These are phyloP conservation scores for Pteria penguin DNA, from an alignment of 2,888 invertebrate genomes.

Conservation along the genomic window DNA sequence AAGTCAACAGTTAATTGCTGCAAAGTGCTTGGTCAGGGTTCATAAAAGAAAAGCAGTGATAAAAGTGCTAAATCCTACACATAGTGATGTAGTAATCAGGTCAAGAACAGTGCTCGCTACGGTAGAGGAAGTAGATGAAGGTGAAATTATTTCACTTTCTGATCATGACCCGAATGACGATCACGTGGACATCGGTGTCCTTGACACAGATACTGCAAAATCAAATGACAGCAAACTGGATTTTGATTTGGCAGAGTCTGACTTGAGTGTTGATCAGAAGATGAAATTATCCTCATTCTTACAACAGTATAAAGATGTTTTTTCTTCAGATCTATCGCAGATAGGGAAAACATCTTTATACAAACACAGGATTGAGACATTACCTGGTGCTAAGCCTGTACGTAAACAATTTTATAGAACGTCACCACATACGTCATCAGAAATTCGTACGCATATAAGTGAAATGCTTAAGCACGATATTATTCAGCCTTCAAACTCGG, in stretches of 20 bases:
- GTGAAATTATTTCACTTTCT: neutral
- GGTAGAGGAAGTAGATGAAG: neutral
- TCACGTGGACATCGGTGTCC: neutral
- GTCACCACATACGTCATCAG: conserved; percentile 38
- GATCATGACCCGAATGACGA: no score
- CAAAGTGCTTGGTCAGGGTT: conserved; percentile 10
- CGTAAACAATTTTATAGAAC: conserved; percentile 35
- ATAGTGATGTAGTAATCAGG: neutral
- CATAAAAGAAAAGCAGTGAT: conserved; percentile 2
- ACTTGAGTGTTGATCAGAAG: conserved; percentile 28
- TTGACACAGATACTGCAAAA: neutral
- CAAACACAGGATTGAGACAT: conserved; percentile 50
- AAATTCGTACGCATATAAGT: conserved; percentile 35
- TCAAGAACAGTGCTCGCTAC: conserved; percentile 9
- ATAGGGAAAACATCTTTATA: conserved; percentile 36
- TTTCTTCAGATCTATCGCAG: conserved; percentile 30
- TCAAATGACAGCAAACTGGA: neutral
- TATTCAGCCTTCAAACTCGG: conserved; percentile 35
- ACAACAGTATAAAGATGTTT: conserved; percentile 29
- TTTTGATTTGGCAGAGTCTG: conserved; percentile 25
- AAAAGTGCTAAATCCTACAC: conserved; percentile 22
- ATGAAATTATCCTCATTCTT: conserved; percentile 15
- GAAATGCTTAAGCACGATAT: conserved; percentile 41
- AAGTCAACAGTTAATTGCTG: conserved; percentile 11
- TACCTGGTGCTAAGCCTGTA: conserved; percentile 43